Conservation (phyloP, 2,797 vertebrate species). For the Pteronotus mesoamericanus region DNA sequence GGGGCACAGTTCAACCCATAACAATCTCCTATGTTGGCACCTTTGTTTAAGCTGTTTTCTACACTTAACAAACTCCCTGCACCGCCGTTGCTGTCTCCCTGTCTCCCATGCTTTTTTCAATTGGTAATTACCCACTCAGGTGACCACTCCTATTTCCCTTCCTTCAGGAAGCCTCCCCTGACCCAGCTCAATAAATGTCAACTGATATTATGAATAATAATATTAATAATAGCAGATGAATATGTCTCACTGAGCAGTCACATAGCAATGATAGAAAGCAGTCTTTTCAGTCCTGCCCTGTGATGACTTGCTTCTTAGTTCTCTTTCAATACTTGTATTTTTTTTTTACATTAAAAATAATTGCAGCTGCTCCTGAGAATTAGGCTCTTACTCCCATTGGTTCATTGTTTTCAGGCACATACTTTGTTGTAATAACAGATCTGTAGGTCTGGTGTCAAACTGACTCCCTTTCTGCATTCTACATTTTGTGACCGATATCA, state of each 20-base stretch:
- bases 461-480: neutral
- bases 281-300: neutral
- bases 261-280: neutral
- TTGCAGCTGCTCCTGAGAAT: neutral
- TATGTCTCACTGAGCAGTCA: neutral
- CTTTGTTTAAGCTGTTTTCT: neutral
- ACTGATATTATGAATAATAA: neutral
- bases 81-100: neutral
- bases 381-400: neutral
- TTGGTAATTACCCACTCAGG: neutral
- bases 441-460: neutral
- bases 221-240: neutral
- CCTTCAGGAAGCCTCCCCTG: constrained; percentile 9
- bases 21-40: neutral
- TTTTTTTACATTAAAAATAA: neutral
- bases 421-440: neutral
- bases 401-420: neutral
- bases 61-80: too few species aligned
- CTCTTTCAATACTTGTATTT: neutral
- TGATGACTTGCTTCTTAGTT: neutral
- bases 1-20: neutral
- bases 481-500: neutral
- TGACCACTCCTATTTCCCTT: neutral
- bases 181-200: neutral
- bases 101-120: neutral